Evolutionary conservation across 2,113 vertebrate species (phyloP), one percentile per base, ranked within the genome.

Genomic region (Hepsetus odoe): DNA sequence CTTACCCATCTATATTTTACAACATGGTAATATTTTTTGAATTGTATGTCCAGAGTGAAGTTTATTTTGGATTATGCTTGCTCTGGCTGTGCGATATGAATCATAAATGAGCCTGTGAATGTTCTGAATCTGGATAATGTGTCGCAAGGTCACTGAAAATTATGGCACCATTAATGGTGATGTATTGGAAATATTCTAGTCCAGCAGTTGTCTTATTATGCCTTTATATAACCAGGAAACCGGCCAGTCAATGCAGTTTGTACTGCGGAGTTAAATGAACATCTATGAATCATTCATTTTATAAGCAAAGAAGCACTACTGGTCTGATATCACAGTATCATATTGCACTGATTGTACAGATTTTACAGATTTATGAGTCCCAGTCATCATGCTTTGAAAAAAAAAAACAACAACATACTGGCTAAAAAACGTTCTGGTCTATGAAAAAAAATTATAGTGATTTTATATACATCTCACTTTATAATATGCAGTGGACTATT

Each of bases 1-100:
- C 26, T 79, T 58, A 44, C 75, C 82, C 74, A 85, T 91, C 82
- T 89, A 91, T 92, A 90, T 91, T 93, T 90, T 71, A 92, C 89
- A 71, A 6, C 62, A 69, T 26, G 58, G 65, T 86, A 77, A 86
- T 89, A 89, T 89, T 83, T 88, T 89, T 80, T 46, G 16, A 28
- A 40, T 61, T 67, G 64, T 30, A 33, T 59, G 35, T 64, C 65
- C 18, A 53, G 30, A 71, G 32, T 22, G 26, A 35, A 14, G 12
- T 55, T 55, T 55, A 55, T 55, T 71, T 71, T 5, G 24, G 49
- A 71, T 30, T 51, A 12, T 22, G 18, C 28, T 51, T 1, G 28
- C 20, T 51, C 46, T 33, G 16, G n/a, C 20, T 71, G 30, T 38
- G 38, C 22, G 16, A 14, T 26, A 67, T 44, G 38, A 26, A 16